Conservation (phyloP, 2,888 invertebrate genomes). For the Sesia bembeciformis region DNA sequence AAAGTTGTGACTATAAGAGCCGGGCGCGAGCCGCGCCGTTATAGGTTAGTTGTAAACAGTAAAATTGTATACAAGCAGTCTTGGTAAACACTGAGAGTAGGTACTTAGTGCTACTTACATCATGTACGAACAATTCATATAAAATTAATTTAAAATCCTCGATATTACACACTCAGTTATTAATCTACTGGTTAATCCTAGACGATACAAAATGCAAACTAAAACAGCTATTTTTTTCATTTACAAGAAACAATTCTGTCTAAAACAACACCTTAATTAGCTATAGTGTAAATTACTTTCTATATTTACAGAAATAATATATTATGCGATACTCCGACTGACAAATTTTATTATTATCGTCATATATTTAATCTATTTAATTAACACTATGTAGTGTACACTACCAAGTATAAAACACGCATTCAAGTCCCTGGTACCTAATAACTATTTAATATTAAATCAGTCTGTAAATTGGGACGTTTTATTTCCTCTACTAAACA, state of each 20-base stretch:
- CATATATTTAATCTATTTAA: slow-evolving; percentile 55
- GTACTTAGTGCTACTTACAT: slow-evolving; percentile 66
- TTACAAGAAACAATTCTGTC: slow-evolving; percentile 68
- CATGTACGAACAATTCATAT: slow-evolving; percentile 57
- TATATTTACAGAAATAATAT: slow-evolving; percentile 73
- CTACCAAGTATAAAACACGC: slow-evolving; percentile 73
- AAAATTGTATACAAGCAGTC: slow-evolving; percentile 71
- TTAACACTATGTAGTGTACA: slow-evolving; percentile 66
- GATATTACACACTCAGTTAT: slow-evolving; percentile 57
- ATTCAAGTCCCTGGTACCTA: slow-evolving; percentile 68
- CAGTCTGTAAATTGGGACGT: slow-evolving; percentile 74
- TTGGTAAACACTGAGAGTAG: slow-evolving; percentile 72
- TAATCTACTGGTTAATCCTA: slow-evolving; percentile 49
- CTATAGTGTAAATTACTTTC: slow-evolving; percentile 41
- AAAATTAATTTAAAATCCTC: slow-evolving; percentile 45
- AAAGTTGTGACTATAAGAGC: slow-evolving; percentile 67
- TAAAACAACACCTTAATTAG: slow-evolving; percentile 57
- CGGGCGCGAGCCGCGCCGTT: slow-evolving; percentile 34
- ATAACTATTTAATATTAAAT: slow-evolving; percentile 66
- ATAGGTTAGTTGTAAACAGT: slow-evolving; percentile 58
- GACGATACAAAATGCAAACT: slow-evolving; percentile 71
- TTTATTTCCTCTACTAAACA: slow-evolving; percentile 71
- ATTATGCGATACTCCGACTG: slow-evolving; percentile 67
- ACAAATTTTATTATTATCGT: slow-evolving; percentile 68
- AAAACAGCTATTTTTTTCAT: slow-evolving; percentile 70